Percentiles rank a stretch among this genome's conserved stretches.
These are phyloP conservation scores for Lithophane semibrunnea DNA, from an alignment of 2,888 invertebrate species.

Conservation along the genomic window DNA sequence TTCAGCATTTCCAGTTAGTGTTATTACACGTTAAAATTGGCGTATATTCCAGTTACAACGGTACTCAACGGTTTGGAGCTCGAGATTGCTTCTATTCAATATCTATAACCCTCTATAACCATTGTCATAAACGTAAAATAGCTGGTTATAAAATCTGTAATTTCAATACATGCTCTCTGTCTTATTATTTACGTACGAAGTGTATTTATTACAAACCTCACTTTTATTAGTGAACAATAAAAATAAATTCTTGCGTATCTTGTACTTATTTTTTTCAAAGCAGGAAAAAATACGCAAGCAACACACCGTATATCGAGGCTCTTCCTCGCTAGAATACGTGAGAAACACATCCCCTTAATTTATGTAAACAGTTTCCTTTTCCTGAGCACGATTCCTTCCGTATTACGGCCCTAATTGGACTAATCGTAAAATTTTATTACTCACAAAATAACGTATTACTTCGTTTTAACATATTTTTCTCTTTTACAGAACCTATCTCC, in stretches of 20 bases:
- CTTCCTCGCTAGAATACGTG: constrained; percentile 32
- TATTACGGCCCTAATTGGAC: constrained; percentile 61
- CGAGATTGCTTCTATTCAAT: constrained; percentile 44
- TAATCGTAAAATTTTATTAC: constrained; percentile 63
- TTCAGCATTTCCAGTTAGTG: constrained; percentile 15
- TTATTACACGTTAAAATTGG: constrained; percentile 27
- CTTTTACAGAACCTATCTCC: constrained; percentile 92
- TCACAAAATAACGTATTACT: constrained; percentile 46
- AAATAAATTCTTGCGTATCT: constrained; percentile 20
- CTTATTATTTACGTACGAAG: background rate
- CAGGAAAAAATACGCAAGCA: constrained; percentile 32
- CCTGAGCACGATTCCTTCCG: constrained; percentile 51
- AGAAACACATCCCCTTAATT: constrained; percentile 61
- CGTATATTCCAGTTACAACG: constrained; percentile 25
- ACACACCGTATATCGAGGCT: background rate
- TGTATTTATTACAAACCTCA: constrained; percentile 12
- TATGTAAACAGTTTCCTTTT: constrained; percentile 61
- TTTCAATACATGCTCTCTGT: constrained; percentile 3
- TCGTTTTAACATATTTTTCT: constrained; percentile 44
- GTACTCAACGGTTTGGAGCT: constrained; percentile 27
- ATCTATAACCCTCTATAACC: constrained; percentile 23
- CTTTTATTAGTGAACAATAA: constrained; percentile 20
- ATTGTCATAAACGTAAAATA: constrained; percentile 41
- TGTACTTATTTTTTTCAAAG: background rate
- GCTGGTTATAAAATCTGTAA: constrained; percentile 26